Percentiles rank a stretch among this genome's conserved stretches.
Evolutionary conservation across 2,888 invertebrate genomes (phyloP).

Genomic region (Linyphia triangularis): DNA sequence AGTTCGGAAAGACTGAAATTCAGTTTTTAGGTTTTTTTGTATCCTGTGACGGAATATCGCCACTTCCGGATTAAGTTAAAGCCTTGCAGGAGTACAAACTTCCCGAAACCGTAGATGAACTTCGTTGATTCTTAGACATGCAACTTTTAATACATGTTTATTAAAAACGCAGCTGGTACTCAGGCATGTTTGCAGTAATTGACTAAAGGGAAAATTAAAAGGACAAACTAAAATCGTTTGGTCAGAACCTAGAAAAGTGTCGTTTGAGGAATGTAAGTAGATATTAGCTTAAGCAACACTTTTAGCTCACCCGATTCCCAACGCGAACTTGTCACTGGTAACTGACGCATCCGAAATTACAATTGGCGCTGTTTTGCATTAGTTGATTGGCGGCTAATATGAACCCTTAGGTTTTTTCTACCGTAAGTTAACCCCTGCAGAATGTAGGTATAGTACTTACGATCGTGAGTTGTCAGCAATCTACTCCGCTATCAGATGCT

Average conservation of each 20-base stretch:
- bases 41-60: constrained; percentile 1
- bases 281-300: neutral
- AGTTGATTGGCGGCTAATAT: neutral
- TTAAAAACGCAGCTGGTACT: neutral
- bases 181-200: neutral
- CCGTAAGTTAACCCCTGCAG: neutral
- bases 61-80: constrained; percentile 31
- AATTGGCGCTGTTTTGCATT: neutral
- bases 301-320: neutral
- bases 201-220: neutral
- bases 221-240: neutral
- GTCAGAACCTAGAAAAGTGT: neutral
- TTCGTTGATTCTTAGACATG: constrained; percentile 39
- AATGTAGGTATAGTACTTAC: neutral
- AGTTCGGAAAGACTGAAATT: neutral
- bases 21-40: neutral
- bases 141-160: neutral
- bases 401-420: neutral
- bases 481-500: constrained; percentile 76
- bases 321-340: neutral
- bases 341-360: neutral
- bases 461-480: constrained; percentile 77
- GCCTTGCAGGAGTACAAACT: constrained; percentile 39
- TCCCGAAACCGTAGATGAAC: constrained; percentile 7
- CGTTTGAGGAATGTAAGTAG: neutral